Base-by-base conservation (phyloP, 2,113 vertebrate species). In the Hyperopisus bebe region DNA sequence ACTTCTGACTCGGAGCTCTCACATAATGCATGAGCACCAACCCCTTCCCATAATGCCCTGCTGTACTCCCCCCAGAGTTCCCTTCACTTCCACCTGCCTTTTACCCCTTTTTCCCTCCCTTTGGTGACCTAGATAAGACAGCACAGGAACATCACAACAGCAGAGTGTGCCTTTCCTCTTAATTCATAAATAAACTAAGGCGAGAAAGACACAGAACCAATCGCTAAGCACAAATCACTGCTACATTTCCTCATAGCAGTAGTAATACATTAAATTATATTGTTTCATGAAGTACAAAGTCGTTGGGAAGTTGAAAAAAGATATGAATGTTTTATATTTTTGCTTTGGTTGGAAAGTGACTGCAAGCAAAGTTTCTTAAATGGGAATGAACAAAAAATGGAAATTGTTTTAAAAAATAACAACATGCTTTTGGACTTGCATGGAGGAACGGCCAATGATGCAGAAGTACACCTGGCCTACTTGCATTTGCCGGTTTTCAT, bases 81-180 rank as follows among this genome's bases (percentile, higher is more conserved):
- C 74, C 74, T 80, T 80, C 74, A 80, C 74, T 39, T 80, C 74
- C 82, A n/a, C 82, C 44, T 46, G 82, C 19, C 44, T 46, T 80
- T 80, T 80, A 84, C 44, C 44, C 82, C 21, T 13, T 84, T 47
- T 84, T 27, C 44, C 39, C 46, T 84, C 17, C 6, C 44, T 46
- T 84, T 84, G 44, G 82, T 80, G 74, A 80, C 74, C 74, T 80
- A 80, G 74, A 80, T 80, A 80, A 80, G 5, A 42, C 35, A 80
- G 74, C 74, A 42, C 74, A 42, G 74, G 74, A 80, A 42, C 74
- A 80, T 17, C 74, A 42, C 74, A 80, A 80, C 74, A 80, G 74
- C 74, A 42, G 66, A 31, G 74, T 80, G 35, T 84, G 82, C 82
- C 44, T 47, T 84, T 24, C 21, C 82, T 47, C 5, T 11, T 44